phyloP scores from a whole-genome alignment of 2,113 vertebrate genomes.

The Perca flavescens region DNA sequence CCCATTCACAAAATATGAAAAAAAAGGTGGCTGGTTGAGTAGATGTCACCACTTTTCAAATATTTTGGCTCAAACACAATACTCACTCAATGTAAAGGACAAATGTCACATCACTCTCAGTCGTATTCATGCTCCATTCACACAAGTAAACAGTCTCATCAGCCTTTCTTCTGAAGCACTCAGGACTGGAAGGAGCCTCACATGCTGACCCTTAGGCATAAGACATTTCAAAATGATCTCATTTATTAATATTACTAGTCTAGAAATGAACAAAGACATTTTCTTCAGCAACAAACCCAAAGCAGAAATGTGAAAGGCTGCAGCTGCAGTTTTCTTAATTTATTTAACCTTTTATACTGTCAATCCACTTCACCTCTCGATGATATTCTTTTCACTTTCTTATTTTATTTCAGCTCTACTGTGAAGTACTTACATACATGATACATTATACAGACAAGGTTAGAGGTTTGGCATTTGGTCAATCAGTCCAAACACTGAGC shows the following conservation, averaged over 20 bases:
- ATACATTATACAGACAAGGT: too few relatives aligned
- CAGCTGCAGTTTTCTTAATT: neutral
- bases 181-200: constrained; percentile 58
- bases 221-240: neutral
- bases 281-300: neutral
- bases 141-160: constrained; percentile 58
- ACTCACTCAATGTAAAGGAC: constrained; percentile 72
- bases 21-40: neutral
- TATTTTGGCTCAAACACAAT: neutral
- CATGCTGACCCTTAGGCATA: constrained; percentile 59
- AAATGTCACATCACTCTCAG: constrained; percentile 42
- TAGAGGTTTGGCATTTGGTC: neutral
- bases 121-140: constrained; percentile 70
- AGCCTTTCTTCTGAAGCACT: constrained; percentile 74
- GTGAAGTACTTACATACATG: neutral
- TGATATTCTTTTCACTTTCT: too few relatives aligned
- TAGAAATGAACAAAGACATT: neutral
- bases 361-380: neutral
- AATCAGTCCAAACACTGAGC: neutral
- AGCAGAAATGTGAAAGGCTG: neutral
- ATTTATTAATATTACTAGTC: neutral
- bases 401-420: neutral
- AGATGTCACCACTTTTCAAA: neutral
- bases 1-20: neutral
- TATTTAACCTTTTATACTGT: neutral